phyloP scores from a whole-genome alignment of 2,113 vertebrate genomes.

The Chloebia gouldiae region DNA sequence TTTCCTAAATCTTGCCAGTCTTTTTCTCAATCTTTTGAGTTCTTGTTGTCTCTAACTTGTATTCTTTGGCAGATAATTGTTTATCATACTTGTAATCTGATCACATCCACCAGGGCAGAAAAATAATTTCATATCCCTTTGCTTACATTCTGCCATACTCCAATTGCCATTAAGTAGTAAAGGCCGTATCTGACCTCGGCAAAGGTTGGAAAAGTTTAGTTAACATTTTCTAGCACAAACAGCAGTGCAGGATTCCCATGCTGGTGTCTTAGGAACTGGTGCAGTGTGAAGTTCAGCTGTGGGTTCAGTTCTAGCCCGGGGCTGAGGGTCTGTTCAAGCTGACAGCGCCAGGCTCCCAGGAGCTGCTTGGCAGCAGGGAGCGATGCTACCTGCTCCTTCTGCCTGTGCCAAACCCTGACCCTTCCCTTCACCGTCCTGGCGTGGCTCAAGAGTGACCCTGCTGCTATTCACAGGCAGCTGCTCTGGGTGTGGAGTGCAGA shows the following conservation, averaged over 20 bases:
- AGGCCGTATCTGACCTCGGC: neutral
- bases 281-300: neutral
- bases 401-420: neutral
- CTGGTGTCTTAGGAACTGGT: neutral
- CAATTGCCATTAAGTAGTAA: neutral
- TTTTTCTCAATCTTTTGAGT: neutral
- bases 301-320: neutral
- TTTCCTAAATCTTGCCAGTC: neutral
- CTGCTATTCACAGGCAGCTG: too few species aligned
- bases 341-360: neutral
- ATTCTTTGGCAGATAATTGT: slow-evolving; percentile 33
- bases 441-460: neutral
- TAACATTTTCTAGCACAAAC: neutral
- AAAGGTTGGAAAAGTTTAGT: neutral
- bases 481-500: neutral
- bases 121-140: slow-evolving; percentile 25
- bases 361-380: neutral
- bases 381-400: neutral
- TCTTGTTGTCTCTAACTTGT: neutral
- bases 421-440: neutral
- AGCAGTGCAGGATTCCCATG: neutral
- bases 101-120: slow-evolving; percentile 23
- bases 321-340: neutral
- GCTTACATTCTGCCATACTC: neutral
- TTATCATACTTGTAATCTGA: slow-evolving; percentile 37